Base-by-base conservation (phyloP, 2,797 vertebrate species). In the Alauda arvensis region DNA sequence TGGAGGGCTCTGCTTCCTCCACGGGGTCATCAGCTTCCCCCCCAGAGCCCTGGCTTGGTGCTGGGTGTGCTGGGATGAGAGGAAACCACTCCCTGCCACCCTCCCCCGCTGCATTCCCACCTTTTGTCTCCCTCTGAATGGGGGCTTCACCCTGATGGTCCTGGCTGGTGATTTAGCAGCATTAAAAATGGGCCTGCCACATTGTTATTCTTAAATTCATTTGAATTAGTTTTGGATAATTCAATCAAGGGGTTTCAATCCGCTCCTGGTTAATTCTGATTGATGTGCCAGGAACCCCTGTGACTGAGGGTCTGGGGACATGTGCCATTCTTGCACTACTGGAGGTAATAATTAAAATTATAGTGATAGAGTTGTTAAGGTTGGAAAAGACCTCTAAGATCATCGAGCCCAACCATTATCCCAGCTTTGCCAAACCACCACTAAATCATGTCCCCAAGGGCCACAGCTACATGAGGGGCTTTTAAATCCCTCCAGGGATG, bases 171-270 rank as follows among this genome's bases (percentile, higher is more conserved):
- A 56, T 88, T 83, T 75, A 52, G 33, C 1, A 1, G 8, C 1
- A 3, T 77, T 68, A 75, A 83, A 91, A 88, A 79, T 23, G 67
- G 34, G 24, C 40, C 81, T 70, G n/a, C 39, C 69, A 20, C 1
- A 2, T 29, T 9, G 6, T 80, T 85, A 49, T 62, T 87, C 53
- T 83, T 4, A 74, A 48, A 72, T 80, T 71, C 0, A 28, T 34
- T 43, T 19, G 51, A n/a, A 76, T 92, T 82, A 62, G 49, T 91
- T 88, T 83, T 66, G 74, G 81, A 43, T 87, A 83, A 86, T 80
- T 92, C 69, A 87, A 8, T 91, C 84, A 75, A 82, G 45, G 59
- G 28, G 72, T 87, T 83, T 86, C 72, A 88, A 80, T 43, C 20
- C 49, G 31, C 55, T 57, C 85, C 76, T 91, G 78, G 26, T 48